These are phyloP conservation scores for Haemorhous mexicanus DNA, from an alignment of 2,113 vertebrate species.

Conservation along the genomic window DNA sequence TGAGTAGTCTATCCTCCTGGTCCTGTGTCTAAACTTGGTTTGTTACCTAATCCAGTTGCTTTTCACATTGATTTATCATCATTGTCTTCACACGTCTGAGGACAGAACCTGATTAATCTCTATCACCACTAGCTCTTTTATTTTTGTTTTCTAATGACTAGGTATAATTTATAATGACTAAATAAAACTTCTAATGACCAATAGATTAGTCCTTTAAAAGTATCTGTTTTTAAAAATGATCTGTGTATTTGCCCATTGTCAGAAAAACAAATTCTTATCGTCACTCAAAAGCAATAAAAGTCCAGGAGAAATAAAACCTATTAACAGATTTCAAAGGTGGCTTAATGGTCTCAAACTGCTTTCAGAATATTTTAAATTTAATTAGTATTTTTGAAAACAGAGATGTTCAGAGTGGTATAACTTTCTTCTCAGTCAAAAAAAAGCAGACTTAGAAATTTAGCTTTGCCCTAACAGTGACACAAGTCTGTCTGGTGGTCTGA, in stretches of 20 bases:
- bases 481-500: neutral
- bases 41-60: neutral
- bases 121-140: neutral
- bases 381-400: neutral
- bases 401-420: neutral
- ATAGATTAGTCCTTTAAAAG: neutral
- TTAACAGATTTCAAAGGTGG: neutral
- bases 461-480: neutral
- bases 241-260: neutral
- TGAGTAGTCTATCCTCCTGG: neutral
- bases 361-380: neutral
- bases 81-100: neutral
- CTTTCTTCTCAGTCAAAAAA: neutral
- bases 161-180: neutral
- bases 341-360: neutral
- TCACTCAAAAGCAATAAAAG: neutral
- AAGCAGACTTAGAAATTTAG: neutral
- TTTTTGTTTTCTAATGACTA: neutral
- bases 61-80: neutral
- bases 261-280: neutral
- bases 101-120: neutral
- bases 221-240: neutral
- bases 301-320: neutral
- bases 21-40: neutral
- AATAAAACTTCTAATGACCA: neutral